A percentile compares a stretch with the other conserved stretches of the same genome.
These are phyloP conservation scores for Stenurella melanura DNA, from an alignment of 2,888 invertebrate genomes.

Conservation along the genomic window DNA sequence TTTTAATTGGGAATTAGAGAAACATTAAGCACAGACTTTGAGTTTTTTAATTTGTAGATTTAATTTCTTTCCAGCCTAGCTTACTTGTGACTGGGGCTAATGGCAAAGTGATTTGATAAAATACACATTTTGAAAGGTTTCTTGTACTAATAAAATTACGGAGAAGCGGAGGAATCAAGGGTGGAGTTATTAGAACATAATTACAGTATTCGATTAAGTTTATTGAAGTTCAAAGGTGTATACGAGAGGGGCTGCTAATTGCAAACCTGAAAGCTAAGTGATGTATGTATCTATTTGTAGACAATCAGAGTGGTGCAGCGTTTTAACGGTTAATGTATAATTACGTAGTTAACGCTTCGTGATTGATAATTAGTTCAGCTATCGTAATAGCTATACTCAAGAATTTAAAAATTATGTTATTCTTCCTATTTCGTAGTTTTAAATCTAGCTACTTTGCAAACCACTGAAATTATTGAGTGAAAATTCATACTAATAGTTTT, in stretches of 20 bases:
- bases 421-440: no score
- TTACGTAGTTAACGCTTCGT: neutral
- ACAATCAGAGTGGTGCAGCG: constrained; percentile 1
- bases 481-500: no score
- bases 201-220: neutral
- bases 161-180: neutral
- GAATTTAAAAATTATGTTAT: no score
- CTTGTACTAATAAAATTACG: neutral
- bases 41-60: no score
- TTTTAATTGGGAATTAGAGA: no score
- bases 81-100: no score
- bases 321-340: neutral
- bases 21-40: no score
- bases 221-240: neutral
- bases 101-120: neutral
- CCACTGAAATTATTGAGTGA: no score
- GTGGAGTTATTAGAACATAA: neutral
- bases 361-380: neutral
- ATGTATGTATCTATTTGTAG: constrained; percentile 4
- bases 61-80: no score
- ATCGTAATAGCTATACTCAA: no score
- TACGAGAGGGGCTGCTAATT: neutral
- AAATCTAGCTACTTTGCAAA: no score
- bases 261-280: constrained; percentile 9
- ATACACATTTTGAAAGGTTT: neutral